Base-by-base conservation (phyloP, 2,113 vertebrate genomes). In the Gobiocypris rarus region DNA sequence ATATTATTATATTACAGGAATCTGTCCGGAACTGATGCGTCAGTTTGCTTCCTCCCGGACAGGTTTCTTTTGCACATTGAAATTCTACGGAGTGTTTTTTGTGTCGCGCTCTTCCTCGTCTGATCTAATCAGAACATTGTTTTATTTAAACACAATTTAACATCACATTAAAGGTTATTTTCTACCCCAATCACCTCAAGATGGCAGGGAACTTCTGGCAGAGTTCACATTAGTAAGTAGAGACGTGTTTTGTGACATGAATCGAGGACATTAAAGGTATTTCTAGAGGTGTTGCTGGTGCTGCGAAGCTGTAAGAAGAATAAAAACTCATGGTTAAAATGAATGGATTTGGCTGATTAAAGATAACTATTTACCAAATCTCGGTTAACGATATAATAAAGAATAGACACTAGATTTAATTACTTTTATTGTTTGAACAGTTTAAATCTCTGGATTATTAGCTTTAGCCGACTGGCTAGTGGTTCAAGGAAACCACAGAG, bases 141-240 rank as follows among this genome's bases (percentile, higher is more conserved):
- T 81, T 56, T 3, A 71, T 82, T 52, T 45, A 9, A 52, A 65
- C 45, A 67, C 28, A 81, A 48, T 81, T 38, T 65, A 48, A 76
- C 6, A 79, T 17, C 9, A 22, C 41, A 75, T 87, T 82, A 85
- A 87, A 71, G 38, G 84, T 43, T 14, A 13, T 85, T 87, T 52
- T 89, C 91, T 92, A 88, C 91, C 91, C 91, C 91, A 89, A 10
- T 50, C 80, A 5, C 19, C 63, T 5, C 74, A 77, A 85, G 59
- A 95, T 95, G 94, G 94, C 94, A 52, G 94, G 94, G 78, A 95
- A 95, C 90, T 95, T 95, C 85, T 95, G 94, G 94, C 94, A 95
- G 86, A 95, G 94, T 88, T 95, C 94, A 67, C 94, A 95, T 86
- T 95, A 95, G 94, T 95, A 92, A 90, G 94, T 94, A 65, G 86